These are phyloP conservation scores for Xanthorhoe designata DNA, from an alignment of 2,888 invertebrate species.

Conservation along the genomic window DNA sequence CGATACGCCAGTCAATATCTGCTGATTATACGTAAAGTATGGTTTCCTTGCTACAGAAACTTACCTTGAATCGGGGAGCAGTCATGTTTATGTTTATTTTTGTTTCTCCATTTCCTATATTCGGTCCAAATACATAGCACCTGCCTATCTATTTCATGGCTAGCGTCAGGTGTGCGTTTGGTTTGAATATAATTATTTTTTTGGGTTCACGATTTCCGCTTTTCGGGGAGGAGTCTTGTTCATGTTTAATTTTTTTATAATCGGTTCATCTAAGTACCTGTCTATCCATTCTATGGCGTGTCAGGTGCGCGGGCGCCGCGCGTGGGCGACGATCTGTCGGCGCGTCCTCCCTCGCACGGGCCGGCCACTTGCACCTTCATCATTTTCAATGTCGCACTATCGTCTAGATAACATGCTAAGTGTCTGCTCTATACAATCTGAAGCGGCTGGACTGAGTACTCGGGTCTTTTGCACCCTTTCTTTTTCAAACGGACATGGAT, in stretches of 20 bases:
- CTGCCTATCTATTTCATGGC: slow-evolving; percentile 40
- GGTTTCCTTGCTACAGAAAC: too few species aligned
- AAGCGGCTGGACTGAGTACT: not conserved
- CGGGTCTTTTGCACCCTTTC: not conserved
- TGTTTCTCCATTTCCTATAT: not conserved
- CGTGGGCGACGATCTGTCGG: slow-evolving; percentile 70
- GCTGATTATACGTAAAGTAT: too few species aligned
- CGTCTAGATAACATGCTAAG: slow-evolving; percentile 31
- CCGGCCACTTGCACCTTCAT: slow-evolving; percentile 38
- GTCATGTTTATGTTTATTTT: too few species aligned
- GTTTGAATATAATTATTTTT: too few species aligned
- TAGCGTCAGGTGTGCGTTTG: not conserved
- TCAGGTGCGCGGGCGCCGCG: slow-evolving; percentile 61
- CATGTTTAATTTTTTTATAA: not conserved
- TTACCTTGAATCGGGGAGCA: too few species aligned
- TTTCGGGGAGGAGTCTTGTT: too few species aligned
- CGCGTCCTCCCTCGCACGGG: slow-evolving; percentile 61
- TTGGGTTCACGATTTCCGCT: too few species aligned
- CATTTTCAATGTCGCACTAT: slow-evolving; percentile 39
- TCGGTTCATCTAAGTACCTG: not conserved
- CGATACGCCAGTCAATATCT: too few species aligned
- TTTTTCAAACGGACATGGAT: too few species aligned
- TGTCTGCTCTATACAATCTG: slow-evolving; percentile 5
- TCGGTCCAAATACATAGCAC: not conserved
- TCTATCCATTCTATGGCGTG: slow-evolving; percentile 8